Evolutionary conservation across 2,888 invertebrate genomes (phyloP).

Genomic region (Aleiodes alternator): DNA sequence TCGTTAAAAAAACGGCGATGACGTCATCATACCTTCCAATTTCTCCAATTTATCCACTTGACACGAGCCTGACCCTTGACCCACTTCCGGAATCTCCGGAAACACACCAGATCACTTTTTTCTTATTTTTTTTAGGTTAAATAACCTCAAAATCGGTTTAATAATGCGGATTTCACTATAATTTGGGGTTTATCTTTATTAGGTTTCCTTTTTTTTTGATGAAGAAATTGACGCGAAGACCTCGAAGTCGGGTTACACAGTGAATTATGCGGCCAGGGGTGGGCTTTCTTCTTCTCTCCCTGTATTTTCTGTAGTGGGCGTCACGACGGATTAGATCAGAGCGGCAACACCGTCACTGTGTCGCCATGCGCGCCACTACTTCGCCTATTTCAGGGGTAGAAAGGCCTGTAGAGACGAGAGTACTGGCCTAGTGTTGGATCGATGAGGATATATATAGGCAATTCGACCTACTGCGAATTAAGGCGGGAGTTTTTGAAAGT

Average conservation of each 20-base stretch:
- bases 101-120: not conserved
- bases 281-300: slow-evolving; percentile 44
- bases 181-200: too few species aligned
- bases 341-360: slow-evolving; percentile 58
- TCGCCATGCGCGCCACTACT: slow-evolving; percentile 65
- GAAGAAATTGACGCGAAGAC: too few species aligned
- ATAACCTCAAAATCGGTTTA: too few species aligned
- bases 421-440: slow-evolving; percentile 65
- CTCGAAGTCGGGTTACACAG: too few species aligned
- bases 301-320: slow-evolving; percentile 59
- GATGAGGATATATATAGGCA: slow-evolving; percentile 66
- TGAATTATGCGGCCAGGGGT: slow-evolving; percentile 34
- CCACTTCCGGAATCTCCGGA: not conserved
- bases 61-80: slow-evolving; percentile 19
- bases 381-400: slow-evolving; percentile 48
- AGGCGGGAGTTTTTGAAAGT: slow-evolving; percentile 5
- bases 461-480: slow-evolving; percentile 16
- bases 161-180: too few species aligned
- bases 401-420: slow-evolving; percentile 8
- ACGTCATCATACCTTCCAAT: slow-evolving; percentile 32
- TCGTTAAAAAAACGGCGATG: slow-evolving; percentile 45
- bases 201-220: too few species aligned
- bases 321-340: slow-evolving; percentile 69
- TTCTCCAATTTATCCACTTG: slow-evolving; percentile 29
- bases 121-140: too few species aligned